Evolutionary conservation across 64 coral and sea anemone genomes (phyloP).

Genomic region (Anthopleura sola): DNA sequence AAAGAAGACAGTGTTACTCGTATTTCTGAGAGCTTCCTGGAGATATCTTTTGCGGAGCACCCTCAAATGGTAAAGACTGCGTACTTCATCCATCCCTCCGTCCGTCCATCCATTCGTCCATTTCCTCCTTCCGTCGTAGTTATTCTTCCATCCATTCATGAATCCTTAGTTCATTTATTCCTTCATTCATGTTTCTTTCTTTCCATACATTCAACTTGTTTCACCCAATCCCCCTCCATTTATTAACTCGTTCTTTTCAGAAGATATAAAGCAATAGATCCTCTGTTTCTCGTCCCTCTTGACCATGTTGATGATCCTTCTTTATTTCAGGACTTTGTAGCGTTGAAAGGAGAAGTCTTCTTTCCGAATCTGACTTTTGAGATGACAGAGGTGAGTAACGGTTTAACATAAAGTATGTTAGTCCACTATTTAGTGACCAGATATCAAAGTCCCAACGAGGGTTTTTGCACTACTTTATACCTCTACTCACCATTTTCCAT

Average conservation of each 20-base stretch:
- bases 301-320: background rate
- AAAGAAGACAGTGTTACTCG: slow-evolving; percentile 82
- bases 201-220: background rate
- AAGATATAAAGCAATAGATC: too few relatives aligned
- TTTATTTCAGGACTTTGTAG: slow-evolving; percentile 75
- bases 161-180: background rate
- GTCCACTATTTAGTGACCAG: too few relatives aligned
- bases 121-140: background rate
- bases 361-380: slow-evolving; percentile 99
- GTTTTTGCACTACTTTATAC: too few relatives aligned
- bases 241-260: too few relatives aligned
- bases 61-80: slow-evolving; percentile 70
- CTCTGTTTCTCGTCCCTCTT: background rate
- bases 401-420: background rate
- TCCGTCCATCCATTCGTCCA: background rate
- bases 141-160: background rate
- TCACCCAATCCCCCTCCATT: too few relatives aligned
- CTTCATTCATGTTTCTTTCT: background rate
- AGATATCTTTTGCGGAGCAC: slow-evolving; percentile 80
- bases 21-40: slow-evolving; percentile 73
- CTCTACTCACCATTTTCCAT: too few relatives aligned
- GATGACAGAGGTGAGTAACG: slow-evolving; percentile 60
- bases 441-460: too few relatives aligned
- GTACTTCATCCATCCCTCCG: background rate
- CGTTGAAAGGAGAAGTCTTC: slow-evolving; percentile 91